A percentile compares a stretch with the other conserved stretches of the same genome.
Conservation (phyloP, 1,140 invertebrate genomes). For the Drosophila ambigua region DNA sequence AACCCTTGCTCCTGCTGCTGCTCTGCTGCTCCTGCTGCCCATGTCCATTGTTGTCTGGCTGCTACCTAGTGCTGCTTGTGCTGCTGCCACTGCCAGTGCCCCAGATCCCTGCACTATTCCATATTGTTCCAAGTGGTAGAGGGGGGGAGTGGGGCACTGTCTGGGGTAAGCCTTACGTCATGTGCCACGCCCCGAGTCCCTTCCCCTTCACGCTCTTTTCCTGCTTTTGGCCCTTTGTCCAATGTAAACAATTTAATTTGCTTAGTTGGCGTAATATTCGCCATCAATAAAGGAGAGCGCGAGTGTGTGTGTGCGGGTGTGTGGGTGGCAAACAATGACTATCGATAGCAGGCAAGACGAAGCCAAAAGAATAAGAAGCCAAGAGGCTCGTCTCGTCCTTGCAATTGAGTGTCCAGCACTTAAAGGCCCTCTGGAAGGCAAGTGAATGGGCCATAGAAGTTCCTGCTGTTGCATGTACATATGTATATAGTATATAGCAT, state of each 20-base stretch:
- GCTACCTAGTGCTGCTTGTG: conserved; percentile 17
- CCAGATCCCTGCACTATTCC: not conserved
- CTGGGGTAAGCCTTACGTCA: conserved; percentile 35
- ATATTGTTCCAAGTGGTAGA: too few species aligned
- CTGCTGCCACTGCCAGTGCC: not conserved
- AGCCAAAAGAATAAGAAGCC: not conserved
- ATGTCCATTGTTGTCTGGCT: conserved; percentile 45
- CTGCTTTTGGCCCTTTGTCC: conserved; percentile 51
- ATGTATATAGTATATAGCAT: not conserved
- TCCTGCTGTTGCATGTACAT: too few species aligned
- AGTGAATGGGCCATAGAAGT: too few species aligned
- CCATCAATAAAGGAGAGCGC: conserved; percentile 66
- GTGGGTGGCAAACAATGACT: conserved; percentile 65
- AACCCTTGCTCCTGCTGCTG: conserved; percentile 9
- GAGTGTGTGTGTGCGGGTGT: conserved; percentile 1
- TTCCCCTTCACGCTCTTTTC: not conserved
- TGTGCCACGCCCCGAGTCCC: conserved; percentile 40
- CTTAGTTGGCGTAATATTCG: conserved; percentile 81
- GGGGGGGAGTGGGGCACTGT: not conserved
- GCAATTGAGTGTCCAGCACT: conserved; percentile 60
- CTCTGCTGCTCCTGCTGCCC: conserved; percentile 32
- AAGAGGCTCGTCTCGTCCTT: conserved; percentile 47
- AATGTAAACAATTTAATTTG: conserved; percentile 82
- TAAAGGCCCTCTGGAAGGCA: conserved; percentile 49
- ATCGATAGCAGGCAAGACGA: conserved; percentile 61